Conservation (phyloP, 2,797 vertebrate genomes). For the Melanotaenia pygmaea region DNA sequence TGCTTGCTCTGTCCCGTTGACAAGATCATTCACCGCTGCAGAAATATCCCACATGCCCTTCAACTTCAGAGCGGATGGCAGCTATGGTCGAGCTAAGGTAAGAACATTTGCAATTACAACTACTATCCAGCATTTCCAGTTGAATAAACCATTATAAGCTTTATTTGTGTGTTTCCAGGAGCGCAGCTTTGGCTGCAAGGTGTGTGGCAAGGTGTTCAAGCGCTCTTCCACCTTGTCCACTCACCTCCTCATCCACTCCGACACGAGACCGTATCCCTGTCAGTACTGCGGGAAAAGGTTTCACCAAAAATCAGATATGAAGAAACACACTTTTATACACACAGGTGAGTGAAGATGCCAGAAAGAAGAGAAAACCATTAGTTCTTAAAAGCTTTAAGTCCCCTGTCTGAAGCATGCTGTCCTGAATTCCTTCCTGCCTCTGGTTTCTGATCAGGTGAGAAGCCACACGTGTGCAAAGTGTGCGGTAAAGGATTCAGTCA, state of each 20-base stretch:
- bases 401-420: neutral
- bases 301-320: slow-evolving; percentile 81
- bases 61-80: slow-evolving; percentile 38
- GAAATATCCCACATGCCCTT: slow-evolving; percentile 43
- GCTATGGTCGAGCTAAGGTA: slow-evolving; percentile 67
- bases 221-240: slow-evolving; percentile 79
- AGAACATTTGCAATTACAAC: neutral
- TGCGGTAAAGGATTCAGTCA: slow-evolving; percentile 88
- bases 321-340: slow-evolving; percentile 88
- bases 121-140: no score
- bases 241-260: slow-evolving; percentile 42
- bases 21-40: slow-evolving; percentile 8
- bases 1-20: slow-evolving; percentile 42
- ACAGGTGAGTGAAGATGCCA: slow-evolving; percentile 72
- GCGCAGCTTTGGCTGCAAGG: slow-evolving; percentile 73
- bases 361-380: neutral
- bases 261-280: no score
- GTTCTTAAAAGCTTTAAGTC: no score
- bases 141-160: neutral
- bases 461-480: slow-evolving; percentile 85
- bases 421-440: accelerated
- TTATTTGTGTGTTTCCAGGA: slow-evolving; percentile 60
- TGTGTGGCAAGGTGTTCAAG: slow-evolving; percentile 81
- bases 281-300: no score
- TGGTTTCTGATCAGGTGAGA: slow-evolving; percentile 77